Evolutionary conservation across 2,113 vertebrate genomes (phyloP).

Genomic region (Amphiprion percula): DNA sequence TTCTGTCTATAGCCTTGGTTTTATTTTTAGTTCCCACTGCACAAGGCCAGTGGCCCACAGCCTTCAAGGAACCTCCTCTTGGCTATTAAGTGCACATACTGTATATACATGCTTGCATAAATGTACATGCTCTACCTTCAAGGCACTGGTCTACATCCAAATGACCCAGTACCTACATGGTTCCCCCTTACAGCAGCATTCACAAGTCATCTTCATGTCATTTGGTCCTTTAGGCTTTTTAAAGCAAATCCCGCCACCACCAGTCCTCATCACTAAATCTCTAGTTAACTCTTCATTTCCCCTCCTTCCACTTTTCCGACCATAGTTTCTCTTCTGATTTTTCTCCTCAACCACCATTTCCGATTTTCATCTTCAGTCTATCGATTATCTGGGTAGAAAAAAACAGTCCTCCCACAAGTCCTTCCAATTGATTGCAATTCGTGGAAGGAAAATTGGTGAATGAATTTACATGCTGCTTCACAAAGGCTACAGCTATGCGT

Average conservation of each 20-base stretch:
- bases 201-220: constrained; percentile 45
- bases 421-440: constrained; percentile 49
- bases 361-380: constrained; percentile 32
- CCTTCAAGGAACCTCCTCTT: constrained; percentile 68
- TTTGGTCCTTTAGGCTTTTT: constrained; percentile 33
- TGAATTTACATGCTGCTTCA: constrained; percentile 38
- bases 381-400: constrained; percentile 34
- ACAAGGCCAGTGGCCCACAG: constrained; percentile 55
- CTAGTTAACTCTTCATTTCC: constrained; percentile 21
- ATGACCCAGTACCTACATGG: constrained; percentile 46
- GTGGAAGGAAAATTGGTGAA: constrained; percentile 30
- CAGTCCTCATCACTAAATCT: constrained; percentile 46
- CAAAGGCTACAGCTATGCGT: constrained; percentile 34
- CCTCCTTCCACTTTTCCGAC: constrained; percentile 22
- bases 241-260: constrained; percentile 18
- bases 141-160: constrained; percentile 19
- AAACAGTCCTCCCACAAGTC: constrained; percentile 8
- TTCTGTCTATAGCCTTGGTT: constrained; percentile 74
- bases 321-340: constrained; percentile 20
- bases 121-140: constrained; percentile 17
- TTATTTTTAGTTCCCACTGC: constrained; percentile 80
- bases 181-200: constrained; percentile 4
- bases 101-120: constrained; percentile 43
- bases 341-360: constrained; percentile 22
- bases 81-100: constrained; percentile 46